These are phyloP conservation scores for Sorex maritimensis DNA, from an alignment of 2,797 vertebrate genomes.

Conservation along the genomic window DNA sequence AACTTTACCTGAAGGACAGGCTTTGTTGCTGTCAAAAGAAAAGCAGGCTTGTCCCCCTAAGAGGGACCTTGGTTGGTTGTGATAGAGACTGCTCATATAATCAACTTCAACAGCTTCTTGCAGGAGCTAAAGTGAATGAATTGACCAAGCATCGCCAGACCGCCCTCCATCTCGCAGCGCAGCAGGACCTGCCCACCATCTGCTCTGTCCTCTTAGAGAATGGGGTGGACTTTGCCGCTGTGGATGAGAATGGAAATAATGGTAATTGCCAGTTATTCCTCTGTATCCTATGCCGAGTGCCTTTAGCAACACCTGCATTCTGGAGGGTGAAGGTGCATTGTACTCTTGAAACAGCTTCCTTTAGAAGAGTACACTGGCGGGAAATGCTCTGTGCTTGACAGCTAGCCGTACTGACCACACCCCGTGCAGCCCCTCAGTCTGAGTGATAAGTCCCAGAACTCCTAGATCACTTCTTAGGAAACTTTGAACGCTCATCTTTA, in stretches of 20 bases:
- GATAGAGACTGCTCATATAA: conserved; percentile 24
- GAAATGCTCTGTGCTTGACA: neutral
- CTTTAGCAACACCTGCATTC: neutral
- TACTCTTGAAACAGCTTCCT: neutral
- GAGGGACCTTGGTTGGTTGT: neutral
- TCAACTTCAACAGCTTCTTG: conserved; percentile 93
- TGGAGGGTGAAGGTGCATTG: neutral
- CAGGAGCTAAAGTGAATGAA: conserved; percentile 98
- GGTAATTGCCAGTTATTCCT: conserved; percentile 90
- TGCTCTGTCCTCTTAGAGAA: conserved; percentile 99
- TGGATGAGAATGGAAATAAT: conserved; percentile 99
- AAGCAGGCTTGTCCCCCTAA: neutral
- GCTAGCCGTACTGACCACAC: neutral
- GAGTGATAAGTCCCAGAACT: neutral
- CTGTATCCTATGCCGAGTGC: neutral
- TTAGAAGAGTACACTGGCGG: neutral
- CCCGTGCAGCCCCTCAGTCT: neutral
- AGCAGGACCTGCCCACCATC: conserved; percentile 98
- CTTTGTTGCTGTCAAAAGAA: neutral
- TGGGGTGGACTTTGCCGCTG: conserved; percentile 96
- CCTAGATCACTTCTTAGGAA: conserved; percentile 2
- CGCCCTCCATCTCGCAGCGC: conserved; percentile 97
- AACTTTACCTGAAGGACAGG: neutral
- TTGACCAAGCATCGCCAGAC: conserved; percentile 99
- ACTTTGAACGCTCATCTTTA: neutral